Conservation (phyloP, 2,888 invertebrate genomes). For the Spilarctia lutea region DNA sequence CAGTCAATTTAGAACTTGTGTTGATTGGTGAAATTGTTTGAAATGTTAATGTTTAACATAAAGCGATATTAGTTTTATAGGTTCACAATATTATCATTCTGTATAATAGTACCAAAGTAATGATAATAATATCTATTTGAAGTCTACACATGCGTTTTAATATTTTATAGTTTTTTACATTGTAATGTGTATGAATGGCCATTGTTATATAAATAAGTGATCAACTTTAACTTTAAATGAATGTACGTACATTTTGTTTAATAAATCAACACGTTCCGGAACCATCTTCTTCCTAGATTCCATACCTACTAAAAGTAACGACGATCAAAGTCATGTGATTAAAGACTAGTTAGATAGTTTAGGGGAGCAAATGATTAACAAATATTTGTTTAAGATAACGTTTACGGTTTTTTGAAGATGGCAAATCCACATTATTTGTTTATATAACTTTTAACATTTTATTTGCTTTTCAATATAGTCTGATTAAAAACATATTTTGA, state of each 20-base stretch:
- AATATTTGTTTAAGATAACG: background rate
- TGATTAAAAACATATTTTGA: background rate
- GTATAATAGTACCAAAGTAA: background rate
- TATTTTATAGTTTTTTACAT: background rate
- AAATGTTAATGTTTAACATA: background rate
- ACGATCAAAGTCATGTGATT: background rate
- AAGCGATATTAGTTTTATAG: background rate
- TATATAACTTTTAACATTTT: no score
- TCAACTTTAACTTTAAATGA: background rate
- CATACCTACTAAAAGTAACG: background rate
- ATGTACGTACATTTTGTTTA: background rate
- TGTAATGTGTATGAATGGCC: background rate
- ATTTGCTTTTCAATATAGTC: background rate
- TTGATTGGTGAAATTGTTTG: slow-evolving; percentile 27
- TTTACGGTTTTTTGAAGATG: background rate
- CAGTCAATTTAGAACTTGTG: slow-evolving; percentile 43
- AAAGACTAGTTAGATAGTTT: no score
- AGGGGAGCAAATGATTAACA: background rate
- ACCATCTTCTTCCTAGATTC: background rate
- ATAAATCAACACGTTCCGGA: background rate
- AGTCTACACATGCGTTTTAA: background rate
- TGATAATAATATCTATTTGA: background rate
- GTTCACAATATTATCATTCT: slow-evolving; percentile 1
- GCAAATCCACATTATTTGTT: no score
- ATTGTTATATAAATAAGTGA: background rate